Conservation (phyloP, 2,888 invertebrate species). For the Eupithecia pulchellata region DNA sequence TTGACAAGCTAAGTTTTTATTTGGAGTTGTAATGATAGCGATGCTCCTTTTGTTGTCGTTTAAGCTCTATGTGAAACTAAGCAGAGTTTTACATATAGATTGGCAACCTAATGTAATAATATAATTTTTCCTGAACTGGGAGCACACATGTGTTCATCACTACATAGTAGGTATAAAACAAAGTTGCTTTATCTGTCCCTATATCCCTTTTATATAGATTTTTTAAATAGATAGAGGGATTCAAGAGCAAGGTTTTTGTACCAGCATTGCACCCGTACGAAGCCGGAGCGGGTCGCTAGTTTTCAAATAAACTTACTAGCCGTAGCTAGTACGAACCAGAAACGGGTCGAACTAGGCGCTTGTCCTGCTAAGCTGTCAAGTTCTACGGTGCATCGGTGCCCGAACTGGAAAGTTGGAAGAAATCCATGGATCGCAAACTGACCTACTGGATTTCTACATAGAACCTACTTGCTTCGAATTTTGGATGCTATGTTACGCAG, state of each 20-base stretch:
- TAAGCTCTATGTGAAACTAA: neutral
- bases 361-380: constrained; percentile 1
- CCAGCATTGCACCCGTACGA: no score
- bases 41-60: neutral
- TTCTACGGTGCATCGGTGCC: neutral
- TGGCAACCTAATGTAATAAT: neutral
- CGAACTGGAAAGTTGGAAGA: neutral
- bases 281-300: no score
- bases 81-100: neutral
- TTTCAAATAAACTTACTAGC: neutral
- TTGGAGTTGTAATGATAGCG: neutral
- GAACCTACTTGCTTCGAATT: neutral
- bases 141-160: neutral
- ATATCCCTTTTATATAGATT: no score
- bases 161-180: no score
- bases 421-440: neutral
- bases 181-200: no score
- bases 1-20: neutral
- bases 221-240: no score
- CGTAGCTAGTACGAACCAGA: neutral
- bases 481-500: neutral
- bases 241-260: no score
- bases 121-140: neutral
- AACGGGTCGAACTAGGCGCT: neutral
- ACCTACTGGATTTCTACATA: neutral